phyloP scores from a whole-genome alignment of 2,113 vertebrate species.

The Ophiodon elongatus region DNA sequence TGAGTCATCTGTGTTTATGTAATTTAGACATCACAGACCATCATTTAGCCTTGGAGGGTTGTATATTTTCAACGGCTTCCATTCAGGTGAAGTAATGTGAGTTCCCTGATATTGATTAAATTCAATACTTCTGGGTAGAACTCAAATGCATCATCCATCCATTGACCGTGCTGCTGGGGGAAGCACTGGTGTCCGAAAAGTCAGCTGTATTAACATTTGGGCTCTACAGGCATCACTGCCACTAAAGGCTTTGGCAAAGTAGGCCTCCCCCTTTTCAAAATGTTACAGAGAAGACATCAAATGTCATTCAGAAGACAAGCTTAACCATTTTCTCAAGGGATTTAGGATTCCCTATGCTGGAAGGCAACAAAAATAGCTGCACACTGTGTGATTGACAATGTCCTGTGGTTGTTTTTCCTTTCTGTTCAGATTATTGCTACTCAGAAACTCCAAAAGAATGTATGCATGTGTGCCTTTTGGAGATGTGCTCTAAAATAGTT shows the following conservation, averaged over 20 bases:
- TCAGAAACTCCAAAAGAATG: neutral
- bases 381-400: neutral
- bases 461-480: neutral
- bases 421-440: neutral
- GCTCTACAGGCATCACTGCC: neutral
- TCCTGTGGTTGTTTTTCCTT: neutral
- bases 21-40: neutral
- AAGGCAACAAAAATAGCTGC: neutral
- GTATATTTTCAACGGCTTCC: slow-evolving; percentile 1
- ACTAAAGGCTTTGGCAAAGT: neutral
- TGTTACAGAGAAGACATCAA: neutral
- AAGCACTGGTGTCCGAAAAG: neutral
- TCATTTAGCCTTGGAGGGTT: neutral
- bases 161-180: neutral
- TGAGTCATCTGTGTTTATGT: neutral
- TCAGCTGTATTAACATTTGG: neutral
- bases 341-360: neutral
- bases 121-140: neutral
- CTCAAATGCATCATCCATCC: neutral
- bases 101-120: neutral
- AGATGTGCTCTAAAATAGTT: slow-evolving; percentile 2
- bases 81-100: neutral
- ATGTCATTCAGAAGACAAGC: neutral
- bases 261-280: neutral
- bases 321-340: neutral